Conservation (phyloP, 2,113 vertebrate species). For the Ictidomys tridecemlineatus region DNA sequence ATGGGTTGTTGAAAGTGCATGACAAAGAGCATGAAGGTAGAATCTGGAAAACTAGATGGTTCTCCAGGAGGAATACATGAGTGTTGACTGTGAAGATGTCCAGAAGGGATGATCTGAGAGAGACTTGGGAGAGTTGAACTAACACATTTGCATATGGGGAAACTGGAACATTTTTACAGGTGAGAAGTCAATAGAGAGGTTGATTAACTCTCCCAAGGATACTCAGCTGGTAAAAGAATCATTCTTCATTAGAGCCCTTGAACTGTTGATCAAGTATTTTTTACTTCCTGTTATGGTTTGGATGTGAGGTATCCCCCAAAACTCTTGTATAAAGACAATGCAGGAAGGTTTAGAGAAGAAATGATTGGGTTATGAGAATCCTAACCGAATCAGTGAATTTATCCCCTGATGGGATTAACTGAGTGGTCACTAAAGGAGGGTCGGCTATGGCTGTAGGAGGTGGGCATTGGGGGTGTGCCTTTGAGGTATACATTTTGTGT, state of each 20-base stretch:
- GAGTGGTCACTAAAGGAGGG: no score
- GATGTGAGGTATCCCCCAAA: no score
- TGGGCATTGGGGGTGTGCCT: no score
- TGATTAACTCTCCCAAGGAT: neutral
- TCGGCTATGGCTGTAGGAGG: no score
- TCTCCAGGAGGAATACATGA: neutral
- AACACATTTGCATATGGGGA: neutral
- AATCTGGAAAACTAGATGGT: neutral
- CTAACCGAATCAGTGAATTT: no score
- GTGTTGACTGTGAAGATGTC: neutral
- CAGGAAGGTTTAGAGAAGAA: no score
- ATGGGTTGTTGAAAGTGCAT: neutral
- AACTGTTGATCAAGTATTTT: neutral
- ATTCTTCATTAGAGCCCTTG: neutral
- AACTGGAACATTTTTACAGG: neutral
- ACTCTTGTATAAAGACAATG: no score
- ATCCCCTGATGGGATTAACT: no score
- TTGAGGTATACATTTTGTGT: no score
- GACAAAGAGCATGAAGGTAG: neutral
- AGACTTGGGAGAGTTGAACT: neutral
- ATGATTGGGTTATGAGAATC: no score
- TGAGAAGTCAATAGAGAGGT: neutral
- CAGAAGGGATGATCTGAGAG: neutral
- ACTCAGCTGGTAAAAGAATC: neutral
- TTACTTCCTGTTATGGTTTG: neutral